Conservation (phyloP, 1,140 invertebrate species). For the Drosophila lacteicornis region DNA sequence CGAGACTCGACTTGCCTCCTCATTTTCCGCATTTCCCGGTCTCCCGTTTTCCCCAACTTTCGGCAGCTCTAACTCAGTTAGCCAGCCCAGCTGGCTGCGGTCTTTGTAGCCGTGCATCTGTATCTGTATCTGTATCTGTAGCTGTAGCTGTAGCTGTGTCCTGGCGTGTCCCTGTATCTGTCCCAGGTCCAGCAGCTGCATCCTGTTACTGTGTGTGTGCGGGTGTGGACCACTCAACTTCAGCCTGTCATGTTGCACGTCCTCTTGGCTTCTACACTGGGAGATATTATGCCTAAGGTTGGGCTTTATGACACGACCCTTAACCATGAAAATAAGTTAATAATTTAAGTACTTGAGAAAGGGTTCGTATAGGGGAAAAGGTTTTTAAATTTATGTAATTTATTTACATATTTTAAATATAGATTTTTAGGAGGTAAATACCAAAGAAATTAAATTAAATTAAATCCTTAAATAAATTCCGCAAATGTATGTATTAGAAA, state of each 20-base stretch:
- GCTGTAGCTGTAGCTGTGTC: constrained; percentile 1
- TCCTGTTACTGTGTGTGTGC: constrained; percentile 15
- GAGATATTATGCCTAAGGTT: neutral
- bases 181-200: constrained; percentile 13
- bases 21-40: neutral
- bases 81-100: constrained; percentile 35
- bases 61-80: constrained; percentile 57
- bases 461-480: too few relatives aligned
- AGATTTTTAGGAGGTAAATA: too few relatives aligned
- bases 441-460: too few relatives aligned
- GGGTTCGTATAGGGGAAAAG: too few relatives aligned
- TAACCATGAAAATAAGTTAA: too few relatives aligned
- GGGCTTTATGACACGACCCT: neutral
- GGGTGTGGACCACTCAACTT: constrained; percentile 63
- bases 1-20: constrained; percentile 4
- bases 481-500: too few relatives aligned
- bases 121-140: constrained; percentile 9
- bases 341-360: neutral
- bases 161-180: constrained; percentile 15
- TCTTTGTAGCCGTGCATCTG: constrained; percentile 2
- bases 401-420: neutral
- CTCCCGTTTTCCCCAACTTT: constrained; percentile 15
- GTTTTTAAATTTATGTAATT: neutral
- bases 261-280: constrained; percentile 15
- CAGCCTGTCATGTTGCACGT: constrained; percentile 77